Evolutionary conservation across 2,113 vertebrate species (phyloP).

Genomic region (Mungos mungo): DNA sequence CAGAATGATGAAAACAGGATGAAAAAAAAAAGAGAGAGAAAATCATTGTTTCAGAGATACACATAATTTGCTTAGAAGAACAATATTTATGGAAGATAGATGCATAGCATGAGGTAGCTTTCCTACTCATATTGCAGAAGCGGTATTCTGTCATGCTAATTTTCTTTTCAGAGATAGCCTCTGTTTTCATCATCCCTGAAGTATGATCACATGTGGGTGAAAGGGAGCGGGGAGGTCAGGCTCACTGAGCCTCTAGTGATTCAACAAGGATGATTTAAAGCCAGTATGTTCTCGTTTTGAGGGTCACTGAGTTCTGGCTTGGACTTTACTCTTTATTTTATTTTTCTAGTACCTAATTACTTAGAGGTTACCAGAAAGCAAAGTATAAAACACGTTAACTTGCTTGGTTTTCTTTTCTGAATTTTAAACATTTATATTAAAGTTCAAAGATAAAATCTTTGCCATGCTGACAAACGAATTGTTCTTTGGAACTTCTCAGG

Average conservation of each 20-base stretch:
- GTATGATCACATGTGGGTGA: neutral
- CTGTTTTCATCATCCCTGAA: neutral
- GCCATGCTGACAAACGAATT: neutral
- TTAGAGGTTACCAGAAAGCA: slow-evolving; percentile 21
- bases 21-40: neutral
- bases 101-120: neutral
- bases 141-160: neutral
- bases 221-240: neutral
- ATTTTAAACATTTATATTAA: slow-evolving; percentile 32
- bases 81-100: neutral
- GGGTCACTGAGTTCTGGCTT: neutral
- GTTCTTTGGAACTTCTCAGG: slow-evolving; percentile 21
- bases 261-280: slow-evolving; percentile 20
- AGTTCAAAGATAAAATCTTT: slow-evolving; percentile 39
- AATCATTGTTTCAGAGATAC: neutral
- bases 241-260: neutral
- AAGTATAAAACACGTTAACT: neutral
- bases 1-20: neutral
- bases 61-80: neutral
- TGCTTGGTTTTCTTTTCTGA: slow-evolving; percentile 42
- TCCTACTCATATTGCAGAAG: neutral
- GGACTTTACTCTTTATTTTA: neutral
- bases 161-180: neutral
- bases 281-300: neutral
- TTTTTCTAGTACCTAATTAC: slow-evolving; percentile 3